Evolutionary conservation across 2,113 vertebrate genomes (phyloP), one percentile per base, ranked within the genome.

Genomic region (Chascanopsetta lugubris): DNA sequence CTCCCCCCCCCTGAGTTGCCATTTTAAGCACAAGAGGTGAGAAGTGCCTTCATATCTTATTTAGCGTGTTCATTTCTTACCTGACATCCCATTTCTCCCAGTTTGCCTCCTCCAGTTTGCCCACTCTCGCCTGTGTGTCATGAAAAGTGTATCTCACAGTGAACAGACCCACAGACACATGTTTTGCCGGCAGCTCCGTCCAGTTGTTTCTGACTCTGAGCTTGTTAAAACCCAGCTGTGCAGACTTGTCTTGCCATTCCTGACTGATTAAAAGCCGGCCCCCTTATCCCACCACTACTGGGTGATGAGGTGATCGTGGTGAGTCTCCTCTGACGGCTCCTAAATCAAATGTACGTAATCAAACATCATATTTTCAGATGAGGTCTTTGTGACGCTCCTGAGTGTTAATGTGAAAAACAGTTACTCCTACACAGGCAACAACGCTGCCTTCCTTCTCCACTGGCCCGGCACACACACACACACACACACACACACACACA

Each of bases 391-490:
- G 6, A 30, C 55, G 15, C 45, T 47, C 56, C 11, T 64, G 18
- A 45, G 62, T 70, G 63, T 68, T 11, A 59, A 85, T 84, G 43
- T 75, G 40, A 70, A 75, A 85, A 87, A 45, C 87, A 84, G 60
- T 18, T 56, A 58, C 84, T 53, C 87, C 85, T 48, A 79, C 83
- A 47, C 78, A 77, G 43, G 55, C 61, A 70, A 69, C 68, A 77
- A 55, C 53, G 75, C 27, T 30, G 49, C 62, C 34, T 61, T 68
- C 54, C 51, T 32, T 29, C 38, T 75, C 65, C 59, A 9, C 36
- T 9, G 43, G 49, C 32, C 46, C 56, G 8, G 17, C 13, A 21
- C n/a, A 74, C 56, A 70, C 59, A 54, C 69, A 59, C 25, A 65
- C 70, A 61, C 63, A n/a, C n/a, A n/a, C 13, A 21, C n/a, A 74